phyloP scores from a whole-genome alignment of 2,797 vertebrate species.

The Muraenolepis orangiensis region DNA sequence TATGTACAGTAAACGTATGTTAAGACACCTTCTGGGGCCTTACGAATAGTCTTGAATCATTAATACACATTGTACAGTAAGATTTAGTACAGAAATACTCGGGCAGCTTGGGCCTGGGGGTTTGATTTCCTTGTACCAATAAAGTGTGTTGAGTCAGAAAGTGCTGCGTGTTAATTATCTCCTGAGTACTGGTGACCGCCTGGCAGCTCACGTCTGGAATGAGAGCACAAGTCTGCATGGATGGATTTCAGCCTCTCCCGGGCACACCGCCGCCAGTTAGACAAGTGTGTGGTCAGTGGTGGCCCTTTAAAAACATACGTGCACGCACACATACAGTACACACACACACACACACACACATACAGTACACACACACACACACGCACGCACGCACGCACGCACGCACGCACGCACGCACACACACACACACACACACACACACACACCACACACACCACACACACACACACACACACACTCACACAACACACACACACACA shows the following conservation, averaged over 20 bases:
- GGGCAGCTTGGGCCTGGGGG: background rate
- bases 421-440: background rate
- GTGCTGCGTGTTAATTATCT: slow-evolving; percentile 6
- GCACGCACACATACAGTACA: slow-evolving; percentile 54
- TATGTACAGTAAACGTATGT: no score
- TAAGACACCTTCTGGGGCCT: no score
- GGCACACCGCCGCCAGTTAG: slow-evolving; percentile 38
- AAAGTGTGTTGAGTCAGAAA: slow-evolving; percentile 1
- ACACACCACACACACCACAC: no score
- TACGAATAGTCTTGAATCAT: background rate
- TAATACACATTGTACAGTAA: background rate
- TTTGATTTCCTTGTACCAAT: slow-evolving; percentile 11
- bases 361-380: background rate
- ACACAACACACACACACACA: no score
- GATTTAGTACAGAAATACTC: background rate
- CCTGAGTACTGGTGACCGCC: background rate
- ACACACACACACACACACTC: no score
- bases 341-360: no score
- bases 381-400: background rate
- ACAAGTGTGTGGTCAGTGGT: slow-evolving; percentile 63
- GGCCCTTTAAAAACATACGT: slow-evolving; percentile 65
- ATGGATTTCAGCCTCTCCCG: slow-evolving; percentile 40
- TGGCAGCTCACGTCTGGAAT: slow-evolving; percentile 12
- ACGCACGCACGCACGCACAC: background rate
- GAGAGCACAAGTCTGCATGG: slow-evolving; percentile 2